phyloP scores from a whole-genome alignment of 2,113 vertebrate genomes.

The Loxodonta africana region DNA sequence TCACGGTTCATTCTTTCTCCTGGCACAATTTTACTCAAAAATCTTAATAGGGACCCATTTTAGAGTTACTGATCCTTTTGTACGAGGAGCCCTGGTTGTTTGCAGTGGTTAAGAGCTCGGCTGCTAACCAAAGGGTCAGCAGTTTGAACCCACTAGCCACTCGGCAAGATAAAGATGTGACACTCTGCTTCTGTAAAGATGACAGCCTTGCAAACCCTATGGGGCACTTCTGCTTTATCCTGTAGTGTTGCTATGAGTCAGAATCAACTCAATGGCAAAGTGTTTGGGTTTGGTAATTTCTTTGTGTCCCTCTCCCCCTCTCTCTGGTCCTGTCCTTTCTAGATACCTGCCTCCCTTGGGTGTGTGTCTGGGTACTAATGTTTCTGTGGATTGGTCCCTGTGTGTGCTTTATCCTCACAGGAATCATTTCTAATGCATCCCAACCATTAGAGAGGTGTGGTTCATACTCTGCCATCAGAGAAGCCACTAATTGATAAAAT shows the following conservation, averaged over 20 bases:
- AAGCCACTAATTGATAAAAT: conserved; percentile 20
- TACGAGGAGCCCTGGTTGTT: neutral
- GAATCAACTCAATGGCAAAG: neutral
- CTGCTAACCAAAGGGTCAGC: neutral
- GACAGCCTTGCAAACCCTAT: neutral
- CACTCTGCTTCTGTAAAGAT: neutral
- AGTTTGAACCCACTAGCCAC: neutral
- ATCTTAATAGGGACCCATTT: neutral
- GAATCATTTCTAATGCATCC: neutral
- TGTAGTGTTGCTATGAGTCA: neutral
- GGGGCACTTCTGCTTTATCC: neutral
- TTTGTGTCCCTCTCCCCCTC: too few species aligned
- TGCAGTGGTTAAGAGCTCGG: neutral
- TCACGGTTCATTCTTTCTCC: neutral
- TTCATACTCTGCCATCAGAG: neutral
- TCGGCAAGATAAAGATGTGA: neutral
- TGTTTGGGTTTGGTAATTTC: neutral
- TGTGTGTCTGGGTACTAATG: neutral
- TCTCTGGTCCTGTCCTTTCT: neutral
- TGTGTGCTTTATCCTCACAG: neutral
- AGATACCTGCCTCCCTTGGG: neutral
- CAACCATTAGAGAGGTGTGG: neutral
- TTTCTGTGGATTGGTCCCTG: neutral
- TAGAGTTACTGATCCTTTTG: neutral
- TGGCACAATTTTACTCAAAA: neutral